Percentiles rank a stretch among this genome's conserved stretches.
Evolutionary conservation across 2,113 vertebrate genomes (phyloP).

Genomic region (Varanus salvator): DNA sequence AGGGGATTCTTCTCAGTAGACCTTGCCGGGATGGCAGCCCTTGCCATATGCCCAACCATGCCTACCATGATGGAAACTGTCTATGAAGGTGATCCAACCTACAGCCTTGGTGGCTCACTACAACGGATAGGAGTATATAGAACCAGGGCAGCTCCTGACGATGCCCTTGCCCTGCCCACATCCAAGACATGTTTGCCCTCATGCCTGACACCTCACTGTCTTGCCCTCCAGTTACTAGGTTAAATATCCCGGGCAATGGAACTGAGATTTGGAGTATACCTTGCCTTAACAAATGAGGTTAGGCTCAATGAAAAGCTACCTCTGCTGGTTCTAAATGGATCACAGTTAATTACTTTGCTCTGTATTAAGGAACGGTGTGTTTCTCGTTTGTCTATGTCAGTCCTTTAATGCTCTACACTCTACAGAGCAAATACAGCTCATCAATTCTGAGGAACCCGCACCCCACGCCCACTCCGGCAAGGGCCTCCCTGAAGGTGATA

Average conservation of each 20-base stretch:
- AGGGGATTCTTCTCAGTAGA: no score
- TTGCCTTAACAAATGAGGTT: slow-evolving; percentile 1
- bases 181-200: background rate
- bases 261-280: background rate
- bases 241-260: background rate
- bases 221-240: background rate
- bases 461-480: no score
- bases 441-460: background rate
- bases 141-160: background rate
- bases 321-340: background rate
- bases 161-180: background rate
- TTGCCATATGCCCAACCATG: no score
- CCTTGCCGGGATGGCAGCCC: no score
- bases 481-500: background rate
- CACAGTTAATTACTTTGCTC: slow-evolving; percentile 39
- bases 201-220: background rate
- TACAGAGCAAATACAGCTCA: background rate
- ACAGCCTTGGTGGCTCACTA: background rate
- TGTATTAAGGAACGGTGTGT: background rate
- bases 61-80: no score
- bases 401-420: background rate
- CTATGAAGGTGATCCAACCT: background rate
- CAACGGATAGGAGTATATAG: background rate
- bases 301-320: background rate
- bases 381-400: background rate